Evolutionary conservation across 2,888 invertebrate genomes (phyloP).

Genomic region (Stenodema calcarata): DNA sequence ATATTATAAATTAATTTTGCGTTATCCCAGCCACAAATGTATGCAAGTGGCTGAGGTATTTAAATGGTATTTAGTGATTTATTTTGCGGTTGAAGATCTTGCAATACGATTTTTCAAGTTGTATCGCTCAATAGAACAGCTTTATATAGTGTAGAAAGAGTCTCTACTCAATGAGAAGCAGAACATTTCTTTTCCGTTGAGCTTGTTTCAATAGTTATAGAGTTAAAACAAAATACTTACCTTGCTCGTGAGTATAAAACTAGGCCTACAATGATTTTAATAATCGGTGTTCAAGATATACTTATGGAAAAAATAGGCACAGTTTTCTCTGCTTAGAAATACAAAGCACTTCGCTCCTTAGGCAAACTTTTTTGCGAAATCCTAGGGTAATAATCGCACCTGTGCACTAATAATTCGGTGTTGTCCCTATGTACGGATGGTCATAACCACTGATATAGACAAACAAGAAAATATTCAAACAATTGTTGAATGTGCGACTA

Average conservation of each 20-base stretch:
- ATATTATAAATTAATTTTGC: slow-evolving; percentile 40
- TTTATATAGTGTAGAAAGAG: slow-evolving; percentile 21
- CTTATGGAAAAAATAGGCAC: slow-evolving; percentile 12
- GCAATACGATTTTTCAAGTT: neutral
- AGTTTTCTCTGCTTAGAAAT: slow-evolving; percentile 24
- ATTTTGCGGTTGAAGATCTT: neutral
- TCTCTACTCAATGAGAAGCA: neutral
- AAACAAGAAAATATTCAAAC: neutral
- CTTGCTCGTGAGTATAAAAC: slow-evolving; percentile 7
- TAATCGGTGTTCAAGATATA: slow-evolving; percentile 28
- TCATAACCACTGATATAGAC: neutral
- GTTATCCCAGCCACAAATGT: neutral
- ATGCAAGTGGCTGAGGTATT: neutral
- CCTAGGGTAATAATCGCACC: slow-evolving; percentile 28
- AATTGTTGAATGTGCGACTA: neutral
- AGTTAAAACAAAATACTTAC: neutral
- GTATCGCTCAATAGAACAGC: slow-evolving; percentile 35
- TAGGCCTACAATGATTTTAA: slow-evolving; percentile 28
- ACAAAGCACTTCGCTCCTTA: slow-evolving; percentile 26
- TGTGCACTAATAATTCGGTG: slow-evolving; percentile 27
- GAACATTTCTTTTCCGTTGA: neutral
- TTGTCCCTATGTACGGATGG: slow-evolving; percentile 24
- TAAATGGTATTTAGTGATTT: neutral
- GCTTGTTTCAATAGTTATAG: slow-evolving; percentile 10
- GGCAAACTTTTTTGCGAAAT: neutral